Conservation (phyloP, 35 echinoderm and acorn worm species). For the Lytechinus pictus region DNA sequence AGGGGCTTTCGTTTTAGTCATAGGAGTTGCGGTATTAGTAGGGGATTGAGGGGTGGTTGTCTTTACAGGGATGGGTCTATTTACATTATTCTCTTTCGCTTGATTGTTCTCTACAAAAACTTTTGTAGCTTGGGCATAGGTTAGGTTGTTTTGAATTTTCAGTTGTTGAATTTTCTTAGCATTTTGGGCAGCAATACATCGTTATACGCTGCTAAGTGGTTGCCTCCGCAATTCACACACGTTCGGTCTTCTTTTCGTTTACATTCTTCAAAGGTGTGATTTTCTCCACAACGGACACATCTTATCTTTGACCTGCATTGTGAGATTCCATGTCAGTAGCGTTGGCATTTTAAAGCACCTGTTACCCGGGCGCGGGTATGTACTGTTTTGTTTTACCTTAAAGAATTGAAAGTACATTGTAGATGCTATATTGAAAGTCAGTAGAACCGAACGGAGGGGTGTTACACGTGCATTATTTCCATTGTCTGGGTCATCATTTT, state of each 20-base stretch:
- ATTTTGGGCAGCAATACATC: background rate
- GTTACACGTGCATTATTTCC: no score
- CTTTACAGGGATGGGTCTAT: no score
- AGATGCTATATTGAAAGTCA: no score
- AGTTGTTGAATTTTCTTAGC: no score
- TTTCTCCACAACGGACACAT: background rate
- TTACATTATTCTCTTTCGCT: no score
- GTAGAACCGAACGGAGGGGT: no score
- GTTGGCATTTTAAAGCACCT: background rate
- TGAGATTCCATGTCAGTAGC: background rate
- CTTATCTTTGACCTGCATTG: background rate
- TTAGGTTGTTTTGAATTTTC: background rate
- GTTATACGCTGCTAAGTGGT: background rate
- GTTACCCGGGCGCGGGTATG: background rate
- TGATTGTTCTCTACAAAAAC: no score
- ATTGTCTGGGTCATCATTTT: no score
- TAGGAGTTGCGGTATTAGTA: no score
- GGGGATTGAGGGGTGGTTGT: no score
- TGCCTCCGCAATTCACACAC: background rate
- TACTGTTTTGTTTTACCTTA: background rate
- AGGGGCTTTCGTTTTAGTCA: no score
- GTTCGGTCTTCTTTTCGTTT: background rate
- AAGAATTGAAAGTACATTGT: no score
- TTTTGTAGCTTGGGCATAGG: background rate
- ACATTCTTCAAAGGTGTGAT: background rate